Percentiles rank a stretch among this genome's conserved stretches.
Conservation (phyloP, 2,888 invertebrate genomes). For the Drosophila fulvimacula region DNA sequence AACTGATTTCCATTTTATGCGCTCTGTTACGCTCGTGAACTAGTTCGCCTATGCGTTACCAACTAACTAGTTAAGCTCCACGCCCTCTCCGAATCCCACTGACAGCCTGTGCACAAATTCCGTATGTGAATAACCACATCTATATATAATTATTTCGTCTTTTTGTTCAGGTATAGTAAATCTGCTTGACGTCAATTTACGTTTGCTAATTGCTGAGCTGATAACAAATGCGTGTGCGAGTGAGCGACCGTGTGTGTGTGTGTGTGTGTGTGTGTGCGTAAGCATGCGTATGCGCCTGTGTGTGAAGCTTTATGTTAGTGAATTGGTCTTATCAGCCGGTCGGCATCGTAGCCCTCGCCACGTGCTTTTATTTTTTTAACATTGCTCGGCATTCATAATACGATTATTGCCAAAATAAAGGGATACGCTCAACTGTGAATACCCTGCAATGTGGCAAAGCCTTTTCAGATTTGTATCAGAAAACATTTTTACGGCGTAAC, state of each 20-base stretch:
- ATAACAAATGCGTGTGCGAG: constrained; percentile 27
- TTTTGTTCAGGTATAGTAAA: constrained; percentile 25
- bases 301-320: constrained; percentile 17
- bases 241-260: constrained; percentile 1
- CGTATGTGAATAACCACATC: constrained; percentile 25
- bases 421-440: not conserved
- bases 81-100: not conserved
- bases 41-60: constrained; percentile 4
- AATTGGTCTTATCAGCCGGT: constrained; percentile 35
- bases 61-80: not conserved
- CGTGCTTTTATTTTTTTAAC: constrained; percentile 40
- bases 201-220: constrained; percentile 45
- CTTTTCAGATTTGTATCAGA: too few relatives aligned
- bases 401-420: not conserved
- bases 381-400: constrained; percentile 2
- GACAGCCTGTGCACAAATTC: constrained; percentile 2
- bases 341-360: constrained; percentile 38
- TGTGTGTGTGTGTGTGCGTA: constrained; percentile 11
- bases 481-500: too few relatives aligned
- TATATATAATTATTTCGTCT: constrained; percentile 36
- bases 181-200: constrained; percentile 53
- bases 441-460: not conserved
- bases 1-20: constrained; percentile 7
- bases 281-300: not conserved
- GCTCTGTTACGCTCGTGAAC: constrained; percentile 6